Conservation (phyloP, 2,797 vertebrate genomes). For the Pseudopleuronectes americanus region DNA sequence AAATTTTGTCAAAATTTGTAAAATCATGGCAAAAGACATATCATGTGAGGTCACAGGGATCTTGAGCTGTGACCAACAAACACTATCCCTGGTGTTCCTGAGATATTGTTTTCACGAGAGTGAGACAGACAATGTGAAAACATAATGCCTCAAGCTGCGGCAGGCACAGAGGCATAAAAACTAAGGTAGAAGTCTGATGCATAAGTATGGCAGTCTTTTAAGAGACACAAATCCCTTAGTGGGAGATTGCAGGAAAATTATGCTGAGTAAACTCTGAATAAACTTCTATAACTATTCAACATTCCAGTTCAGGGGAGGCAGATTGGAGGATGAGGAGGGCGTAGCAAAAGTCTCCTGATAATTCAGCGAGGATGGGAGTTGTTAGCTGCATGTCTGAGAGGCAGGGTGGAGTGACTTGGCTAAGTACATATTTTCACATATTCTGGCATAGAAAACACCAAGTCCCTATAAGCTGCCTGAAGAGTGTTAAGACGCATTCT, state of each 20-base stretch:
- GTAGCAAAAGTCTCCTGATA: slow-evolving; percentile 20
- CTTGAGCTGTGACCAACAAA: no score
- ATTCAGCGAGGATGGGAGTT: slow-evolving; percentile 34
- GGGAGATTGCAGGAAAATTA: slow-evolving; percentile 51
- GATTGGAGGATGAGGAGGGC: slow-evolving; percentile 13
- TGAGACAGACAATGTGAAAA: neutral
- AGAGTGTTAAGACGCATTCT: slow-evolving; percentile 2
- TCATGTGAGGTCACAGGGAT: no score
- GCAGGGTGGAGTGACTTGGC: slow-evolving; percentile 51
- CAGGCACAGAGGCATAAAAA: slow-evolving; percentile 12
- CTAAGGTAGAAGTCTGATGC: slow-evolving; percentile 19
- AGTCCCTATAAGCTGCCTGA: neutral
- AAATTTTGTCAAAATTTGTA: no score
- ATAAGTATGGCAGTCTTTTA: slow-evolving; percentile 44
- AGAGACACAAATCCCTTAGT: slow-evolving; percentile 60
- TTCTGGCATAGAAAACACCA: slow-evolving; percentile 6
- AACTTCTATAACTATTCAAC: slow-evolving; percentile 16
- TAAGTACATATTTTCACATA: slow-evolving; percentile 50
- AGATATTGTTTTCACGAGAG: neutral
- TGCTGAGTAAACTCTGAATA: slow-evolving; percentile 56
- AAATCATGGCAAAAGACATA: no score
- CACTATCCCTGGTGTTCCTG: neutral
- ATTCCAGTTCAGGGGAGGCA: slow-evolving; percentile 1
- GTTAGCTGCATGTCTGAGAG: slow-evolving; percentile 38
- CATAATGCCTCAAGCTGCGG: neutral